Evolutionary conservation across 2,888 invertebrate species (phyloP), one percentile per base, ranked within the genome.

Genomic region (Ditula angustiorana): DNA sequence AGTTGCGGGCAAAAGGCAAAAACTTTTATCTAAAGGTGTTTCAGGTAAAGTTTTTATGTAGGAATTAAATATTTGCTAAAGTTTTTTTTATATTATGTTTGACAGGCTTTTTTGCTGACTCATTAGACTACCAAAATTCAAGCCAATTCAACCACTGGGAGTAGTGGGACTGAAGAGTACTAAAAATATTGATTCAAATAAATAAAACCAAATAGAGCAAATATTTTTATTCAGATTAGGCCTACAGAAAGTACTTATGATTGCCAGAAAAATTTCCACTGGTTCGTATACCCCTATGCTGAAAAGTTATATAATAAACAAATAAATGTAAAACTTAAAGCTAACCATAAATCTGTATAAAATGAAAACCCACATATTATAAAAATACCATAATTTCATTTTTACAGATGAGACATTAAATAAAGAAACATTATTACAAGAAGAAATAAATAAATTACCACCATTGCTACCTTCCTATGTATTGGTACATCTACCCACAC

Each of bases 1-100:
- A 69, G 89, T 97, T 16, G 94, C 94, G 67, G 98, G 97, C 0
- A 97, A 97, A 82, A 93, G 93, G 69, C 95, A 95, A 77, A 96
- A 96, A 79, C 81, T 95, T 26, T 72, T 94, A 33, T 93, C 90
- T 11, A 88, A 91, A 74, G 94, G 94, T 50, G 75, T 92, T 52
- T 76, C 75, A 67, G 72, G 88, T 80, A 74, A 73, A 70, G 10
- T 10, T 3, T 26, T 5, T 5, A 5, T 26, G 5, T 5, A 5
- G 26, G 4, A 5, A 26, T 5, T 5, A 5, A 26, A 26, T 26
- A 26, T 5, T 5, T 26, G 5, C 26, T 26, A 26, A 26, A 26
- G 26, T 26, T 21, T 63, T 46, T 78, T 79, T 23, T 23, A 23
- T 11, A 23, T 46, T 23, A 26, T 26, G 5, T n/a, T n/a, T n/a